These are phyloP conservation scores for Schrankia costaestrigalis DNA, from an alignment of 2,888 invertebrate species.

Conservation along the genomic window DNA sequence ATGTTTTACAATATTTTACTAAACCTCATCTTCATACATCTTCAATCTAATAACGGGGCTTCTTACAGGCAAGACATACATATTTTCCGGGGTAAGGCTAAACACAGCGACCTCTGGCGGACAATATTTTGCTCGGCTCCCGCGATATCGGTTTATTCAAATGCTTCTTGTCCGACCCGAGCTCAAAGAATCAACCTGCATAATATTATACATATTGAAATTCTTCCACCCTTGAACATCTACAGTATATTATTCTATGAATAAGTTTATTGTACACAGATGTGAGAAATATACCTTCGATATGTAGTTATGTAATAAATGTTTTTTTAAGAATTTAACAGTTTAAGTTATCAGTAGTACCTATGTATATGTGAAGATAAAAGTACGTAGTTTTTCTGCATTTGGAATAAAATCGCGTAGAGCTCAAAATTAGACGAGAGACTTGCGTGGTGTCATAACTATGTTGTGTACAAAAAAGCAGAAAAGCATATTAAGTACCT, in stretches of 20 bases:
- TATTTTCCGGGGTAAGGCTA: slow-evolving; percentile 57
- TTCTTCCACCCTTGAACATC: slow-evolving; percentile 67
- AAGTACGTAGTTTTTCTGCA: too few species aligned
- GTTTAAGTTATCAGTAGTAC: too few species aligned
- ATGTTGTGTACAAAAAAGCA: too few species aligned
- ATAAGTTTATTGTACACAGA: slow-evolving; percentile 57
- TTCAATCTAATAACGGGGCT: slow-evolving; percentile 63
- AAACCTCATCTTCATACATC: slow-evolving; percentile 41
- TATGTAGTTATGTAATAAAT: too few species aligned
- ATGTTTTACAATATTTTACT: slow-evolving; percentile 31
- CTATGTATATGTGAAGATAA: too few species aligned
- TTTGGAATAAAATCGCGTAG: too few species aligned
- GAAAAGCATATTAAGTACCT: too few species aligned
- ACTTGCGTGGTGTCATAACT: too few species aligned
- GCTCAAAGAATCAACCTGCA: slow-evolving; percentile 78
- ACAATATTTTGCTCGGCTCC: slow-evolving; percentile 74
- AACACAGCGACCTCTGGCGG: slow-evolving; percentile 66
- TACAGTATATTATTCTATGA: slow-evolving; percentile 70
- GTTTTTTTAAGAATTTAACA: too few species aligned
- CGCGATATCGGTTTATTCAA: slow-evolving; percentile 77
- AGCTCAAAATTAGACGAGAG: too few species aligned
- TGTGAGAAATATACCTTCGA: slow-evolving; percentile 44
- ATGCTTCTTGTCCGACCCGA: slow-evolving; percentile 71
- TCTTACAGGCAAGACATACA: slow-evolving; percentile 60
- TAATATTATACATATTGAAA: slow-evolving; percentile 79